Evolutionary conservation across 2,888 invertebrate genomes (phyloP).

Genomic region (Drosophila peninsularis): DNA sequence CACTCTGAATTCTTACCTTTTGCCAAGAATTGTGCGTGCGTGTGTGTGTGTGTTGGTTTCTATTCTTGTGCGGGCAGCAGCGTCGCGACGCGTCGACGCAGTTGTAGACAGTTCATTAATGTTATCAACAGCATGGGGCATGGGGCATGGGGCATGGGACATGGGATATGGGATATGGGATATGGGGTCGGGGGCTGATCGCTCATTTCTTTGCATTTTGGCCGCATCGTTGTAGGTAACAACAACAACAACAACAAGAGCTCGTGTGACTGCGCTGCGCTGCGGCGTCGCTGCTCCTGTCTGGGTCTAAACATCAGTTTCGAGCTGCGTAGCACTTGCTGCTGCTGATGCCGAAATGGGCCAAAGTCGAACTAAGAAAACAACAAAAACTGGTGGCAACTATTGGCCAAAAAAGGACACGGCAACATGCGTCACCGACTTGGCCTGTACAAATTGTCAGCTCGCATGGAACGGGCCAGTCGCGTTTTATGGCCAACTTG

Average conservation of each 20-base stretch:
- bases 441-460: slow-evolving; percentile 57
- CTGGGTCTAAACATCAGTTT: slow-evolving; percentile 43
- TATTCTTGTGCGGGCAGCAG: slow-evolving; percentile 73
- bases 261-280: slow-evolving; percentile 17
- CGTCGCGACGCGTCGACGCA: slow-evolving; percentile 38
- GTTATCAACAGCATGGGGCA: slow-evolving; percentile 70
- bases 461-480: slow-evolving; percentile 41
- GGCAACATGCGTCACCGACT: slow-evolving; percentile 44
- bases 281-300: slow-evolving; percentile 6
- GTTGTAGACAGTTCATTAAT: slow-evolving; percentile 78
- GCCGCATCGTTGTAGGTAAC: slow-evolving; percentile 56
- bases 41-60: slow-evolving; percentile 51
- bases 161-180: slow-evolving; percentile 17
- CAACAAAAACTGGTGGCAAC: slow-evolving; percentile 42
- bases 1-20: slow-evolving; percentile 51
- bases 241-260: slow-evolving; percentile 8
- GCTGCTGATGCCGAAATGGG: slow-evolving; percentile 41
- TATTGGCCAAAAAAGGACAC: slow-evolving; percentile 66
- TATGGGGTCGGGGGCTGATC: slow-evolving; percentile 25
- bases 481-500: slow-evolving; percentile 64
- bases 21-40: slow-evolving; percentile 59
- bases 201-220: slow-evolving; percentile 41
- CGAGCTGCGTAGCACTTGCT: slow-evolving; percentile 44
- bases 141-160: slow-evolving; percentile 25
- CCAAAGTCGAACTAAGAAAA: slow-evolving; percentile 33